phyloP scores from a whole-genome alignment of 2,888 invertebrate species.

The Cabera pusaria region DNA sequence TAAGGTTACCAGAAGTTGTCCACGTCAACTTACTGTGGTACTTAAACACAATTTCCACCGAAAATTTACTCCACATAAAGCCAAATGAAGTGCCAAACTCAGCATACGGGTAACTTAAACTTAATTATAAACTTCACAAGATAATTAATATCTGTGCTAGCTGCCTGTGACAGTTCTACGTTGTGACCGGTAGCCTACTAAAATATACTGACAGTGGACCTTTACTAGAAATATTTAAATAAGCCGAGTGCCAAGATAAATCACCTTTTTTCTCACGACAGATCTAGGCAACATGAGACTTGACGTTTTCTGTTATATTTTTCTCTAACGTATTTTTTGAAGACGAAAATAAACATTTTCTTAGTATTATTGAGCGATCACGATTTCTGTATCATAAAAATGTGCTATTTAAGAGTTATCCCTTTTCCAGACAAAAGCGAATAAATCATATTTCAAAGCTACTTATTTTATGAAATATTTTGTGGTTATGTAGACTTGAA shows the following conservation, averaged over 20 bases:
- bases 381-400: conserved; percentile 19
- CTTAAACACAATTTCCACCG: conserved; percentile 55
- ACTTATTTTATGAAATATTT: conserved; percentile 24
- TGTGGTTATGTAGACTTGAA: conserved; percentile 18
- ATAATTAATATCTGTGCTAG: conserved; percentile 65
- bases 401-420: conserved; percentile 24
- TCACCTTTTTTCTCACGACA: neutral
- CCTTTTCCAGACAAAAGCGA: conserved; percentile 25
- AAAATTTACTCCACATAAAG: conserved; percentile 58
- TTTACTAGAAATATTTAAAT: conserved; percentile 17
- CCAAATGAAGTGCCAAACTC: conserved; percentile 64
- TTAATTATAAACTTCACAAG: conserved; percentile 70
- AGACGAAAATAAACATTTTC: conserved; percentile 4
- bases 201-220: conserved; percentile 32
- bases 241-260: neutral
- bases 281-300: neutral
- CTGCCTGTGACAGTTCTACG: conserved; percentile 44
- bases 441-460: conserved; percentile 30
- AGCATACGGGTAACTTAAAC: conserved; percentile 62
- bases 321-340: neutral
- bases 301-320: too few species aligned
- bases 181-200: conserved; percentile 24
- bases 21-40: conserved; percentile 38
- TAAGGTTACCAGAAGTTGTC: too few species aligned
- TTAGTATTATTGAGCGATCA: conserved; percentile 2